Evolutionary conservation across 2,113 vertebrate species (phyloP), one percentile per base, ranked within the genome.

Genomic region (Danionella cerebrum): DNA sequence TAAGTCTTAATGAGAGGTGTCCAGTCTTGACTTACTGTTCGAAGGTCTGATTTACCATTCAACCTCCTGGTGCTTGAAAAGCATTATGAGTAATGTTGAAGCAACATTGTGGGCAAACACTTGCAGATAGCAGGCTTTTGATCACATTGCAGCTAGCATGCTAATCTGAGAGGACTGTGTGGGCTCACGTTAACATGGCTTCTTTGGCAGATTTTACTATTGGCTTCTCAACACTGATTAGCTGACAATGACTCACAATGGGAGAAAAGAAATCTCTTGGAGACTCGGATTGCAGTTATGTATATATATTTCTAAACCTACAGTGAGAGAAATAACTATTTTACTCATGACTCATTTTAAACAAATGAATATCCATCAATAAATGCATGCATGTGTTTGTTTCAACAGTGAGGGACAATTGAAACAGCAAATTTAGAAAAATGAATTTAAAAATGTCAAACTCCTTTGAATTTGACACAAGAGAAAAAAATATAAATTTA

Each of bases 61-160:
- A 45, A 60, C 58, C 39, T 60, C 14, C 25, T 45, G 24, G 25
- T 60, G 25, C 58, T 60, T 60, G 58, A 45, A 45, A 60, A 11
- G 3, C 24, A 27, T 11, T 18, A n/a, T 59, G 55, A 59, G 22
- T 59, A 60, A 55, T 38, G 33, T 19, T 2, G 53, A 55, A 33
- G 19, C 24, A 36, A 60, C 18, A 22, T 44, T 60, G 57, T 45
- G 25, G 24, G 16, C 31, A 44, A 60, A 31, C 58, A 60, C 22
- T 42, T 2, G 4, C 11, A 42, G 55, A 60, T 31, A 45, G 31
- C 39, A 10, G 14, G 16, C 57, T 45, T 60, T 45, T 21, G 39
- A 60, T 44, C 39, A 60, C 39, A 6, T 33, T 53, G 51, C 57
- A 58, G 21, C 33, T 39, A 19, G 39, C 25, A 19, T 13, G 24